Conservation (phyloP, 2,888 invertebrate species). For the Nomada lathburiana region DNA sequence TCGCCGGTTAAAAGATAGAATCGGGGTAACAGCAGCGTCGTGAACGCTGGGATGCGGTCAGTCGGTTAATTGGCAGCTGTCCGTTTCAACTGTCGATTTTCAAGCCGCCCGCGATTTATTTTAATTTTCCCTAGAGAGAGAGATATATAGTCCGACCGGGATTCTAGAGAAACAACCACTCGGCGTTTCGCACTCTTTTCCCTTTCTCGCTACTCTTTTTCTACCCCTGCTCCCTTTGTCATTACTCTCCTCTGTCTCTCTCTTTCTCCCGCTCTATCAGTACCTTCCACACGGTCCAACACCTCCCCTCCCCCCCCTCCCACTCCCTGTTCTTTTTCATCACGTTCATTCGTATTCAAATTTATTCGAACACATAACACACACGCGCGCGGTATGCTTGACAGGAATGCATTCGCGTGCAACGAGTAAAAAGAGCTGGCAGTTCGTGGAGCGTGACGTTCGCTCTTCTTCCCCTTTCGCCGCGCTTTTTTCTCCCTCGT, state of each 20-base stretch:
- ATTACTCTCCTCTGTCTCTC: too few species aligned
- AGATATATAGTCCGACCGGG: slow-evolving; percentile 18
- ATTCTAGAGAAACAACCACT: slow-evolving; percentile 45
- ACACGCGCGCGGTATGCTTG: slow-evolving; percentile 65
- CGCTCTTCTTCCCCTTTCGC: slow-evolving; percentile 64
- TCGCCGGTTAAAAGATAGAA: slow-evolving; percentile 72
- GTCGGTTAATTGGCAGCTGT: slow-evolving; percentile 67
- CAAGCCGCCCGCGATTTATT: slow-evolving; percentile 54
- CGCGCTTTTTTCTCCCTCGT: slow-evolving; percentile 22
- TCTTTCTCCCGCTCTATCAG: neutral
- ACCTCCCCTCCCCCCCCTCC: too few species aligned
- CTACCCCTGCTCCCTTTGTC: neutral
- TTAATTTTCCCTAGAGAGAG: slow-evolving; percentile 55
- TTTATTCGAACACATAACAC: slow-evolving; percentile 74
- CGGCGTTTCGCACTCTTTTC: slow-evolving; percentile 24
- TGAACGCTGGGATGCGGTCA: slow-evolving; percentile 33
- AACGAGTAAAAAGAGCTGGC: slow-evolving; percentile 62
- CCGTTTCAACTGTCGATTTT: slow-evolving; percentile 60
- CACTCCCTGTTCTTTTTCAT: slow-evolving; percentile 47
- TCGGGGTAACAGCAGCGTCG: slow-evolving; percentile 18
- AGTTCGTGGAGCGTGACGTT: slow-evolving; percentile 70
- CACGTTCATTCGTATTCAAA: slow-evolving; percentile 72
- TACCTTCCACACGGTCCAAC: neutral
- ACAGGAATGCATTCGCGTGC: slow-evolving; percentile 69
- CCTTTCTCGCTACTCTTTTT: neutral